These are phyloP conservation scores for Mormoops blainvillei DNA, from an alignment of 2,113 vertebrate genomes.

Conservation along the genomic window DNA sequence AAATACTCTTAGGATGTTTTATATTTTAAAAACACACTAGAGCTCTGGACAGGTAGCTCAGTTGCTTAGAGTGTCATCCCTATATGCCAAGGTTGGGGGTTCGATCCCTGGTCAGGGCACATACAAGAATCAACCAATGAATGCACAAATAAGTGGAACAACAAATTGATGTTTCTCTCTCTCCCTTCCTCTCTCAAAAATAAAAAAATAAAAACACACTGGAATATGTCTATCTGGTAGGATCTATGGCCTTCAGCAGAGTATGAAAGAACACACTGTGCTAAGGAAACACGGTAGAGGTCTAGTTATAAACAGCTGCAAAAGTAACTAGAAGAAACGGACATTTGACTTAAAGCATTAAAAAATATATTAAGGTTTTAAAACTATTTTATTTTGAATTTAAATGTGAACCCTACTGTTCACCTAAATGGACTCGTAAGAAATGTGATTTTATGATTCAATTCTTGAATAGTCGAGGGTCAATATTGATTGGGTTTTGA, in stretches of 20 bases:
- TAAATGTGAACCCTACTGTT: not conserved
- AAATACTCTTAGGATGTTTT: slow-evolving; percentile 49
- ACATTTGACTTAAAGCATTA: not conserved
- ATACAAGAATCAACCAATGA: too few relatives aligned
- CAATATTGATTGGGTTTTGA: not conserved
- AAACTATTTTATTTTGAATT: not conserved
- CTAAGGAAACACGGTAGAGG: slow-evolving; percentile 12
- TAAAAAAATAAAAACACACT: slow-evolving; percentile 25
- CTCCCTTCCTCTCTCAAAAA: too few relatives aligned
- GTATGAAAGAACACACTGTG: not conserved
- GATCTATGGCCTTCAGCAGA: not conserved
- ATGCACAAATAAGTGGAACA: too few relatives aligned
- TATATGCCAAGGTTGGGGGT: too few relatives aligned
- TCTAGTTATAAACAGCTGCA: not conserved
- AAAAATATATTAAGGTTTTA: not conserved
- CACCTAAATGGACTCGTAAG: not conserved
- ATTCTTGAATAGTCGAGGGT: not conserved
- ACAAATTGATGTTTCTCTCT: too few relatives aligned
- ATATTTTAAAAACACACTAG: slow-evolving; percentile 55
- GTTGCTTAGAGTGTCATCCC: too few relatives aligned
- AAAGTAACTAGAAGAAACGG: not conserved
- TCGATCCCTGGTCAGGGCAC: too few relatives aligned
- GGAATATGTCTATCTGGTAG: not conserved
- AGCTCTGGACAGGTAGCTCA: too few relatives aligned
- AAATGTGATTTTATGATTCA: not conserved